Evolutionary conservation across 2,113 vertebrate genomes (phyloP).

Genomic region (Boulengeromyrus knoepffleri): DNA sequence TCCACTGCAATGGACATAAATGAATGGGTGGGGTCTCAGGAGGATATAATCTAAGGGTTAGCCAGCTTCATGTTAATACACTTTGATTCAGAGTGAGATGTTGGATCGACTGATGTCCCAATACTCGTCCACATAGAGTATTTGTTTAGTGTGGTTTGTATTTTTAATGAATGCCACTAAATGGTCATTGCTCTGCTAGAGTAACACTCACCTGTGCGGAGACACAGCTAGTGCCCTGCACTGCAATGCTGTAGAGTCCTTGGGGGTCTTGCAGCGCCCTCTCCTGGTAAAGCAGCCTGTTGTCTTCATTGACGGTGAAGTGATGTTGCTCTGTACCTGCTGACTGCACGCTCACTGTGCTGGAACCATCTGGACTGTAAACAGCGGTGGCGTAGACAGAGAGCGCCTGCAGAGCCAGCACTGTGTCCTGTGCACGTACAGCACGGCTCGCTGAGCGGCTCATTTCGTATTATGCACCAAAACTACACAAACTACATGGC

Average conservation of each 20-base stretch:
- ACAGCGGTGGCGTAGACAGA: conserved; percentile 51
- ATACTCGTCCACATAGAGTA: not conserved
- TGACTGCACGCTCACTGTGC: conserved; percentile 48
- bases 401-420: conserved; percentile 58
- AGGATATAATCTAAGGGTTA: not conserved
- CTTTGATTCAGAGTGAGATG: not conserved
- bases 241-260: conserved; percentile 47
- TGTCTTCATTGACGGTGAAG: conserved; percentile 63
- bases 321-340: conserved; percentile 37
- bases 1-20: no score
- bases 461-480: not conserved
- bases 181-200: not conserved
- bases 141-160: not conserved
- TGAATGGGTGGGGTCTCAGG: no score
- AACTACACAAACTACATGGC: not conserved
- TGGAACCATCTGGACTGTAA: conserved; percentile 40
- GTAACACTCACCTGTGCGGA: conserved; percentile 60
- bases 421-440: conserved; percentile 51
- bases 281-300: conserved; percentile 75
- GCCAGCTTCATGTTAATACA: not conserved
- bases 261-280: conserved; percentile 44
- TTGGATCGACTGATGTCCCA: not conserved
- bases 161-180: not conserved
- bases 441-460: not conserved
- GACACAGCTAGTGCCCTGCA: conserved; percentile 56